Percentiles rank a stretch among this genome's conserved stretches.
Evolutionary conservation across 2,888 invertebrate genomes (phyloP).

Genomic region (Eupeodes latifasciatus): DNA sequence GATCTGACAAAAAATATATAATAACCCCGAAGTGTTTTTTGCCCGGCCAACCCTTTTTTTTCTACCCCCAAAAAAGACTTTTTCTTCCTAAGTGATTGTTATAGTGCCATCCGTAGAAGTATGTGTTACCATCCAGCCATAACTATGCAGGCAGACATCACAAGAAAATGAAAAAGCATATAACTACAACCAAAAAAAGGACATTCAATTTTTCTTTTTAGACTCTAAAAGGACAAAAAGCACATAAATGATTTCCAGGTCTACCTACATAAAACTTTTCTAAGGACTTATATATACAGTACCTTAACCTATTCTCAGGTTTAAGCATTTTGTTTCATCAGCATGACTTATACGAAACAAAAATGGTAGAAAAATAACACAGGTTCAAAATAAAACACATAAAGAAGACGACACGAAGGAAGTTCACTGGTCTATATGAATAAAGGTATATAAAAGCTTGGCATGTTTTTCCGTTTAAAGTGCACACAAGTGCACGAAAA

Average conservation of each 20-base stretch:
- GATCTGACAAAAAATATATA: conserved; percentile 55
- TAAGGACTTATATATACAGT: neutral
- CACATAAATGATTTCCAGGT: conserved; percentile 61
- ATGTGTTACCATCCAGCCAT: conserved; percentile 16
- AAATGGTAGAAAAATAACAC: neutral
- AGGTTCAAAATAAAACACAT: neutral
- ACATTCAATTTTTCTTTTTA: conserved; percentile 68
- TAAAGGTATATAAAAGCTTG: conserved; percentile 20
- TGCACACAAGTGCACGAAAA: conserved; percentile 55
- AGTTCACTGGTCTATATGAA: conserved; percentile 44
- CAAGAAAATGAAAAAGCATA: neutral
- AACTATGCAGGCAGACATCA: conserved; percentile 36
- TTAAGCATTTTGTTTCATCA: conserved; percentile 57
- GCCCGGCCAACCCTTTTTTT: neutral
- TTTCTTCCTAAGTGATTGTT: conserved; percentile 66
- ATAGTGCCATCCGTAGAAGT: conserved; percentile 45
- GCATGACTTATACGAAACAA: conserved; percentile 36
- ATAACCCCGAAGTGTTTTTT: conserved; percentile 50
- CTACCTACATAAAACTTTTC: neutral
- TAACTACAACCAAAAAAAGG: conserved; percentile 20
- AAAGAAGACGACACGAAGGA: conserved; percentile 33
- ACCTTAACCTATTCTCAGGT: neutral
- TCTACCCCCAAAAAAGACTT: conserved; percentile 11
- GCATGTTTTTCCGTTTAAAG: conserved; percentile 45
- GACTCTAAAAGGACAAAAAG: conserved; percentile 55